phyloP scores from a whole-genome alignment of 2,888 invertebrate genomes.

The Drosophila barbarae region DNA sequence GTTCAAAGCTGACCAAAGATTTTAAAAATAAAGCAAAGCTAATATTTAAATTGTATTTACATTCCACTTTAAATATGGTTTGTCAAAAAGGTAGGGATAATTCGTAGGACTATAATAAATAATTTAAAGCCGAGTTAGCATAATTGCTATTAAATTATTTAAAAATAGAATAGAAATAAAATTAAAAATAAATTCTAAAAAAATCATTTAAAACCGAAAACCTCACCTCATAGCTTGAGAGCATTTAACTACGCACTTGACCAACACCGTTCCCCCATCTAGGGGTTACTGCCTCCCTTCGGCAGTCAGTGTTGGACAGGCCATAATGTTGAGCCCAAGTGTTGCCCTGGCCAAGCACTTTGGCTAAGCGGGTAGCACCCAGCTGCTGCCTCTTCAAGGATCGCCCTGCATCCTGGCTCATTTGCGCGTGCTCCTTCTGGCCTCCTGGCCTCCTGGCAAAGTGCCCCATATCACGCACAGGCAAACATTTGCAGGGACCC shows the following conservation, averaged over 20 bases:
- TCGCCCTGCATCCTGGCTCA: neutral
- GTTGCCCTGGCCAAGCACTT: slow-evolving; percentile 7
- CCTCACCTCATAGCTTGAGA: neutral
- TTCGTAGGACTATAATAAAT: too few relatives aligned
- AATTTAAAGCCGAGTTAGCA: neutral
- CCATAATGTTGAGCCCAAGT: slow-evolving; percentile 4
- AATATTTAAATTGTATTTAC: too few relatives aligned
- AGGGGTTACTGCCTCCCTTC: neutral
- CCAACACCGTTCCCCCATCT: slow-evolving; percentile 1
- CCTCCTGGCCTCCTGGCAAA: slow-evolving; percentile 29
- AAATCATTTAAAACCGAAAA: neutral
- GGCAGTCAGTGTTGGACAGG: slow-evolving; percentile 16
- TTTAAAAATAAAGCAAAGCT: too few relatives aligned
- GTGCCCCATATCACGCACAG: slow-evolving; percentile 34
- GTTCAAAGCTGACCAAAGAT: too few relatives aligned
- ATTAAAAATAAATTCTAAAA: too few relatives aligned
- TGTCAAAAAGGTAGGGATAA: too few relatives aligned
- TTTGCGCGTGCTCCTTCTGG: slow-evolving; percentile 1
- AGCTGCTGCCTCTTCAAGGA: neutral
- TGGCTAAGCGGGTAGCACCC: slow-evolving; percentile 6
- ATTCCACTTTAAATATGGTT: too few relatives aligned
- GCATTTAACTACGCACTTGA: neutral
- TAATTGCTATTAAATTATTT: neutral
- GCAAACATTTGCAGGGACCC: slow-evolving; percentile 40
- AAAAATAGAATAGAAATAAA: neutral